A percentile compares a stretch with the other conserved stretches of the same genome.
phyloP scores from a whole-genome alignment of 2,797 vertebrate genomes.

The Jordanella pulchra region DNA sequence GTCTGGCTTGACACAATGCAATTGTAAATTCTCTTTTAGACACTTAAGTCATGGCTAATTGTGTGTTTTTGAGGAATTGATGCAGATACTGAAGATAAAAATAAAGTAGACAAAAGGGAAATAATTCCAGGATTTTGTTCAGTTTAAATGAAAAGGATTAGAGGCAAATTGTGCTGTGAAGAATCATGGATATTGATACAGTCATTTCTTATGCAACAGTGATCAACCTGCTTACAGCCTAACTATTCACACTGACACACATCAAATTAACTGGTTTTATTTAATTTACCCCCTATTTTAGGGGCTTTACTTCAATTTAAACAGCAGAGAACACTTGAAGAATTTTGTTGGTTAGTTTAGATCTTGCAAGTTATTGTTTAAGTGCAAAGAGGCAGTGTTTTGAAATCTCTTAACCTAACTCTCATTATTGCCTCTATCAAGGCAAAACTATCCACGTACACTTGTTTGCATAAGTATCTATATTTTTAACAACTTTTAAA shows the following conservation, averaged over 20 bases:
- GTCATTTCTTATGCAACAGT: conserved; percentile 5
- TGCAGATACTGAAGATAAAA: conserved; percentile 10
- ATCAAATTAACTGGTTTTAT: neutral
- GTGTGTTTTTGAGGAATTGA: neutral
- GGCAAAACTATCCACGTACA: neutral
- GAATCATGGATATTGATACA: conserved; percentile 19
- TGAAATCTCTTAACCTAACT: neutral
- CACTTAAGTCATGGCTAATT: neutral
- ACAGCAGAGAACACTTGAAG: neutral
- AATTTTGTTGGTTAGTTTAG: no score
- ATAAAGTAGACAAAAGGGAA: conserved; percentile 20
- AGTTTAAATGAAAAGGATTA: neutral
- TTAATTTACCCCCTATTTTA: neutral
- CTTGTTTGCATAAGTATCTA: neutral
- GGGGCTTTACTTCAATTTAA: neutral
- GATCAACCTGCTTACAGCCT: conserved; percentile 28
- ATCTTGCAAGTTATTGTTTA: neutral
- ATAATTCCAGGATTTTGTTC: neutral
- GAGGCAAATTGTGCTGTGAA: conserved; percentile 3
- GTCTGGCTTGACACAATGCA: conserved; percentile 17
- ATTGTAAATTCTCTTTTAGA: neutral
- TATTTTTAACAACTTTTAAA: neutral
- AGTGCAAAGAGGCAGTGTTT: neutral
- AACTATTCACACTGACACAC: conserved; percentile 19
- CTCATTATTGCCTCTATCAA: neutral